Evolutionary conservation across 1,140 invertebrate species (phyloP).

Genomic region (Zaprionus vittiger): DNA sequence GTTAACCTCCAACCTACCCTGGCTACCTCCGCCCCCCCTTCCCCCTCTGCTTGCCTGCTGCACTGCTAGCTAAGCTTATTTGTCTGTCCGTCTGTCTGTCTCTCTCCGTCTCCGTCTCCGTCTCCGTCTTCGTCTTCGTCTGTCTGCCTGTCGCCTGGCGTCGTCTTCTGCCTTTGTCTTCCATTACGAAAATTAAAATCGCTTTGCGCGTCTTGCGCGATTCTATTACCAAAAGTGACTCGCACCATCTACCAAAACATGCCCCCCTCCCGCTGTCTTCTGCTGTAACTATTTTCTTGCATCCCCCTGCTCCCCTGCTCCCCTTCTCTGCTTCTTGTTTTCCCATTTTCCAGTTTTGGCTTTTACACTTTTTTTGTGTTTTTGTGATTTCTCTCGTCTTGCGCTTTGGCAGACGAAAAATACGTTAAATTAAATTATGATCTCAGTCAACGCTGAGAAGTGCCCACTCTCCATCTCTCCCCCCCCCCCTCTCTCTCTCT

Average conservation of each 20-base stretch:
- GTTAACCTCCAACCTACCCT: neutral
- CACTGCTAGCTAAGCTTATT: conserved; percentile 69
- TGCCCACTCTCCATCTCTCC: conserved; percentile 1
- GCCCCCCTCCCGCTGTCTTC: neutral
- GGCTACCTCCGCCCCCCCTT: neutral
- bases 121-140: neutral
- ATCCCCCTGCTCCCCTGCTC: too few species aligned
- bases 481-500: neutral
- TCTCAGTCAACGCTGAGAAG: conserved; percentile 51
- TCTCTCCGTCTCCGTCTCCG: neutral
- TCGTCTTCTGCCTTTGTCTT: conserved; percentile 68
- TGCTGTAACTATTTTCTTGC: neutral
- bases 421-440: conserved; percentile 83
- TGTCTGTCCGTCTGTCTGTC: conserved; percentile 43
- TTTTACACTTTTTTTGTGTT: conserved; percentile 37
- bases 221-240: conserved; percentile 81
- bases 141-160: neutral
- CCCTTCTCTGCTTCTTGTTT: neutral
- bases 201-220: conserved; percentile 58
- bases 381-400: conserved; percentile 69
- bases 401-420: conserved; percentile 69
- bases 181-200: conserved; percentile 82
- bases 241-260: conserved; percentile 27
- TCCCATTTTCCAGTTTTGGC: conserved; percentile 1
- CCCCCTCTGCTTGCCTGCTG: conserved; percentile 26